phyloP scores from a whole-genome alignment of 2,113 vertebrate species.

The Poeciliopsis occidentalis region DNA sequence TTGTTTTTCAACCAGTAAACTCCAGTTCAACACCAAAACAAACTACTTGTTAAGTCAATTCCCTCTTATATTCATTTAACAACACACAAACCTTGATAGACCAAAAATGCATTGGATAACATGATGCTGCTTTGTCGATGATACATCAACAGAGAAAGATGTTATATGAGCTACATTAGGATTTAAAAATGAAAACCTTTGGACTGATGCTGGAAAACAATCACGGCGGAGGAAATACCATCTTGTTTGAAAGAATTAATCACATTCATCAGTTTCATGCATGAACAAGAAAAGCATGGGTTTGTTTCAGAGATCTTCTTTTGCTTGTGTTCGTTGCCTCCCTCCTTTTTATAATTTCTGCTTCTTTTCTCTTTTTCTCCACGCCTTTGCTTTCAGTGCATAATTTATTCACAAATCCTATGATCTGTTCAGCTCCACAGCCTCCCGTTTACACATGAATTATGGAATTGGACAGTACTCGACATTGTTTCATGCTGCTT shows the following conservation, averaged over 20 bases:
- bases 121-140: not conserved
- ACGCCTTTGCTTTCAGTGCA: slow-evolving; percentile 42
- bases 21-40: not conserved
- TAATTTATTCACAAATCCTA: slow-evolving; percentile 54
- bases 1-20: not conserved
- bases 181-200: not conserved
- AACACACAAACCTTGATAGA: not conserved
- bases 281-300: slow-evolving; percentile 3
- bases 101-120: not conserved
- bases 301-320: slow-evolving; percentile 17
- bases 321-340: slow-evolving; percentile 7
- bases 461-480: slow-evolving; percentile 57
- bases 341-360: not conserved
- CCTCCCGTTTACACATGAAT: slow-evolving; percentile 51
- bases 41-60: not conserved
- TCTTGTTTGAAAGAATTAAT: not conserved
- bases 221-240: not conserved
- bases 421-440: slow-evolving; percentile 52
- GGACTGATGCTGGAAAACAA: not conserved
- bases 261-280: not conserved
- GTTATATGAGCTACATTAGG: not conserved
- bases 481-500: slow-evolving; percentile 27
- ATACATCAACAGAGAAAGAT: not conserved
- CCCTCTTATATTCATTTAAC: not conserved
- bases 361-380: slow-evolving; percentile 2